phyloP scores from a whole-genome alignment of 2,113 vertebrate genomes.

The Anseranas semipalmata region DNA sequence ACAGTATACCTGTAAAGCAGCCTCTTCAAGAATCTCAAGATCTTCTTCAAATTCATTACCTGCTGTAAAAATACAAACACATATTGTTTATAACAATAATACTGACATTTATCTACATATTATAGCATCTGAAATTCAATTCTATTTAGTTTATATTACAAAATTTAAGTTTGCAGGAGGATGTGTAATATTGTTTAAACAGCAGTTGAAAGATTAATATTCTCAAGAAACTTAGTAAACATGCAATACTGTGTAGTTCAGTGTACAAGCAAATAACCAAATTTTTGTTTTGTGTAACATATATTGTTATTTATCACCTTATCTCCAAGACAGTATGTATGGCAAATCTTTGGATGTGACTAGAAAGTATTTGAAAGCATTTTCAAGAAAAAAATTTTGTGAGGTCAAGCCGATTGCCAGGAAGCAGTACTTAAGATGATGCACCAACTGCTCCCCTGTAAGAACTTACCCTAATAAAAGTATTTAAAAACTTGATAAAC shows the following conservation, averaged over 20 bases:
- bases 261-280: neutral
- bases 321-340: neutral
- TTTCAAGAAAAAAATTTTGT: neutral
- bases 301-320: too few species aligned
- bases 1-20: conserved; percentile 89
- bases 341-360: neutral
- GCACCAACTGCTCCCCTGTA: neutral
- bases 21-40: conserved; percentile 97
- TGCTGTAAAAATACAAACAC: conserved; percentile 61
- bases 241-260: neutral
- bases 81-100: neutral
- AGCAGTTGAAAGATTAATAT: neutral
- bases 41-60: conserved; percentile 97
- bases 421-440: neutral
- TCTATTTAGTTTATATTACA: neutral
- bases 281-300: too few species aligned
- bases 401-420: neutral
- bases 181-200: neutral
- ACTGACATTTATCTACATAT: neutral
- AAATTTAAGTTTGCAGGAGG: neutral
- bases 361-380: too few species aligned
- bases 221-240: neutral
- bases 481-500: neutral
- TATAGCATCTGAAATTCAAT: neutral
- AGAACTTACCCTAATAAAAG: neutral